These are phyloP conservation scores for Drosophila tsacasi DNA, from an alignment of 1,140 invertebrate species.

Conservation along the genomic window DNA sequence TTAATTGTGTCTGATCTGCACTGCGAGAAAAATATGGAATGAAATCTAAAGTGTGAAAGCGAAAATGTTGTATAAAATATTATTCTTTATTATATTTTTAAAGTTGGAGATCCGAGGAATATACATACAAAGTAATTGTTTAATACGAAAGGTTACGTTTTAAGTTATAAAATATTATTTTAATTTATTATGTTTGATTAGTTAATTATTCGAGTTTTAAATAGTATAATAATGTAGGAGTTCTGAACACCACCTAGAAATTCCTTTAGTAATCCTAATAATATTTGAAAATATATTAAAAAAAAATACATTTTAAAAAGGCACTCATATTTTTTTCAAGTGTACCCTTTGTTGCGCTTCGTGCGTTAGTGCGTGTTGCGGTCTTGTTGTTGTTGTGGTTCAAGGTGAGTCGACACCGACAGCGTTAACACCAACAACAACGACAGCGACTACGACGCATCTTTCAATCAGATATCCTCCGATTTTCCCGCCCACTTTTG, in stretches of 20 bases:
- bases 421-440: conserved; percentile 13
- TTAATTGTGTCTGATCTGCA: conserved; percentile 74
- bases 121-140: no score
- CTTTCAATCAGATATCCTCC: conserved; percentile 71
- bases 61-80: no score
- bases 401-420: conserved; percentile 70
- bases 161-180: no score
- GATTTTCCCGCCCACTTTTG: conserved; percentile 14
- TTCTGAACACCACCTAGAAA: no score
- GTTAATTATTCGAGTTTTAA: no score
- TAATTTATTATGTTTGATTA: no score
- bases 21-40: not conserved
- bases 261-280: not conserved
- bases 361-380: conserved; percentile 19
- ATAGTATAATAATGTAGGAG: no score
- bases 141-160: no score
- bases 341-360: conserved; percentile 4
- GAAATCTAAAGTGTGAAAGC: rapidly evolving
- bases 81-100: no score
- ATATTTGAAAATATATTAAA: not conserved
- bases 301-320: not conserved
- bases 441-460: conserved; percentile 53
- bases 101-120: no score
- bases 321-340: not conserved
- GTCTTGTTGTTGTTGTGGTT: conserved; percentile 71